These are phyloP conservation scores for Mythimna ferrago DNA, from an alignment of 2,888 invertebrate genomes.

Conservation along the genomic window DNA sequence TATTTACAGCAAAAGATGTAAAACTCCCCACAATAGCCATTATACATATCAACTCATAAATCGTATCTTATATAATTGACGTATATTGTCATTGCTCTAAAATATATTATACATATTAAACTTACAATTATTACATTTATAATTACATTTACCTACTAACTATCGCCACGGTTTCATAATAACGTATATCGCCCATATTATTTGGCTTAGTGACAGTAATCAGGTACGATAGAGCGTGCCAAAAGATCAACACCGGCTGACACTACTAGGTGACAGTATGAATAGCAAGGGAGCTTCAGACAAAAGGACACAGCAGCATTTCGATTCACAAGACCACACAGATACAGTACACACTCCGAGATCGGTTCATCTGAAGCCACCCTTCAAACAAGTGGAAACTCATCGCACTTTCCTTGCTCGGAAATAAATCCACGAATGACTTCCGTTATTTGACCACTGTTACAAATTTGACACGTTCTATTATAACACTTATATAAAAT, in stretches of 20 bases:
- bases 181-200: constrained; percentile 71
- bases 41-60: constrained; percentile 73
- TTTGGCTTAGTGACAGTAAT: constrained; percentile 81
- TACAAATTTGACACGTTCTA: constrained; percentile 80
- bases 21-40: constrained; percentile 61
- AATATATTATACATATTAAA: constrained; percentile 74
- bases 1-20: constrained; percentile 73
- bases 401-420: not conserved
- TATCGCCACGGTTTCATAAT: constrained; percentile 81
- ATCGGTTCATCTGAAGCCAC: constrained; percentile 54
- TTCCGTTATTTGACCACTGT: constrained; percentile 44
- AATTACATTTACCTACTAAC: constrained; percentile 71
- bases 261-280: constrained; percentile 34
- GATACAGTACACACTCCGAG: constrained; percentile 47
- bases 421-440: not conserved
- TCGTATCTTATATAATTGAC: constrained; percentile 85
- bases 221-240: constrained; percentile 85
- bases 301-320: constrained; percentile 30
- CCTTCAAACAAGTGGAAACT: not conserved
- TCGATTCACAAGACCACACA: constrained; percentile 58
- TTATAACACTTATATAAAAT: constrained; percentile 75
- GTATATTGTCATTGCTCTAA: constrained; percentile 85
- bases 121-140: constrained; percentile 71
- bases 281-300: constrained; percentile 34
- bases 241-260: constrained; percentile 69